phyloP scores from a whole-genome alignment of 2,113 vertebrate species.

The Piprites chloris region DNA sequence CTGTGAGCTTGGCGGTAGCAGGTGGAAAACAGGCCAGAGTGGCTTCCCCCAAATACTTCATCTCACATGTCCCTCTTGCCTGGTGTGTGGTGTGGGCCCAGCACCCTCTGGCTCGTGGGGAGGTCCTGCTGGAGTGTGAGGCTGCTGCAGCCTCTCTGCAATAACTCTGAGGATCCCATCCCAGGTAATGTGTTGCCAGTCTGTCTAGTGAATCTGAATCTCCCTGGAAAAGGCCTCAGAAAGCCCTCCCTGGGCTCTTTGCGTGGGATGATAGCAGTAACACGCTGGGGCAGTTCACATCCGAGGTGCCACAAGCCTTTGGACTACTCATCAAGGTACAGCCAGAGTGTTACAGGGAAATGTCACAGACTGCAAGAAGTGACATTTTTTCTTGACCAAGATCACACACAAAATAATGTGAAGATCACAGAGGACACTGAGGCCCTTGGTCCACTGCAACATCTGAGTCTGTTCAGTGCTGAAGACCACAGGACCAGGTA shows the following conservation, averaged over 20 bases:
- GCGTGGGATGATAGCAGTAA: not conserved
- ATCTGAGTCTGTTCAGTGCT: not conserved
- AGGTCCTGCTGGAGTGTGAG: not conserved
- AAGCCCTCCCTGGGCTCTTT: not conserved
- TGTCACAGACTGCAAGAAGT: not conserved
- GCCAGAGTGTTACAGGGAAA: not conserved
- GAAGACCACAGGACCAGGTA: not conserved
- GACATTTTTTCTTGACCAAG: not conserved
- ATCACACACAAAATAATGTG: not conserved
- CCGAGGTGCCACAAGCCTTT: not conserved
- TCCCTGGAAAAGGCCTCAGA: not conserved
- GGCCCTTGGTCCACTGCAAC: not conserved
- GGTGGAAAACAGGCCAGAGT: not conserved
- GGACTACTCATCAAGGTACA: not conserved
- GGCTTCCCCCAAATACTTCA: not conserved
- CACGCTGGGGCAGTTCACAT: not conserved
- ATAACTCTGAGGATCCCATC: not conserved
- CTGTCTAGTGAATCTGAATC: not conserved
- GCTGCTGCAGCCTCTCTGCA: not conserved
- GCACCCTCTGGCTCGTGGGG: not conserved
- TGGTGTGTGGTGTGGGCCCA: not conserved
- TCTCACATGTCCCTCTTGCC: not conserved
- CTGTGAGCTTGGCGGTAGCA: not conserved
- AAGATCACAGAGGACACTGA: not conserved
- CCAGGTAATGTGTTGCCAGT: not conserved